Conservation (phyloP, 1,140 invertebrate genomes). For the Hesperophylax magnus region DNA sequence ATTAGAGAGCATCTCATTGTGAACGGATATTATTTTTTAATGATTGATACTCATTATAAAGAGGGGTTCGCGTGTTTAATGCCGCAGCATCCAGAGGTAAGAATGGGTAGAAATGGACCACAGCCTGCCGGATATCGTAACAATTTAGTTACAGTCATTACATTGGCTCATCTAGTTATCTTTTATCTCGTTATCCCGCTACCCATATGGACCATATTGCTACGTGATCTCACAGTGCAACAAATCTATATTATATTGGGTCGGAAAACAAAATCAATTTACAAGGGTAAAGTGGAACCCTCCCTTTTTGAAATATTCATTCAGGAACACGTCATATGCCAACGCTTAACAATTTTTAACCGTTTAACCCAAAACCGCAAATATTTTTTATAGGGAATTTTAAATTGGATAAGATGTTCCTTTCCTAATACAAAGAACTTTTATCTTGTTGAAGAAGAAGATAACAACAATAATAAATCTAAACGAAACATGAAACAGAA, state of each 20-base stretch:
- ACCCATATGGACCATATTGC: background rate
- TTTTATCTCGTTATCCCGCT: background rate
- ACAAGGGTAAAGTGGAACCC: background rate
- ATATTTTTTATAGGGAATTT: no score
- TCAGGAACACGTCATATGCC: no score
- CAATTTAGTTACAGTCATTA: background rate
- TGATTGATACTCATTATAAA: background rate
- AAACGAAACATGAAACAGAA: no score
- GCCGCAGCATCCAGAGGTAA: background rate
- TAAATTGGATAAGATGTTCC: no score
- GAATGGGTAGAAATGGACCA: background rate
- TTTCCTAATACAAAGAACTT: no score
- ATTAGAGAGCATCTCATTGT: no score
- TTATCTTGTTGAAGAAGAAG: no score
- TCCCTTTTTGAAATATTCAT: no score
- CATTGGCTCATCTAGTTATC: background rate
- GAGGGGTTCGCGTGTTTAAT: background rate
- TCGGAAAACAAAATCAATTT: background rate
- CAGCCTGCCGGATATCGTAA: slow-evolving; percentile 3
- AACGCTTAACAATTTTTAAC: no score
- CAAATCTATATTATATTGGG: background rate
- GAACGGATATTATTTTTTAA: no score
- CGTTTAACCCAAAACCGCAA: no score
- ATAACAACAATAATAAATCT: no score
- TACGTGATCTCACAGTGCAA: background rate